Conservation (phyloP, 2,888 invertebrate genomes). For the Leptopilina myrica region DNA sequence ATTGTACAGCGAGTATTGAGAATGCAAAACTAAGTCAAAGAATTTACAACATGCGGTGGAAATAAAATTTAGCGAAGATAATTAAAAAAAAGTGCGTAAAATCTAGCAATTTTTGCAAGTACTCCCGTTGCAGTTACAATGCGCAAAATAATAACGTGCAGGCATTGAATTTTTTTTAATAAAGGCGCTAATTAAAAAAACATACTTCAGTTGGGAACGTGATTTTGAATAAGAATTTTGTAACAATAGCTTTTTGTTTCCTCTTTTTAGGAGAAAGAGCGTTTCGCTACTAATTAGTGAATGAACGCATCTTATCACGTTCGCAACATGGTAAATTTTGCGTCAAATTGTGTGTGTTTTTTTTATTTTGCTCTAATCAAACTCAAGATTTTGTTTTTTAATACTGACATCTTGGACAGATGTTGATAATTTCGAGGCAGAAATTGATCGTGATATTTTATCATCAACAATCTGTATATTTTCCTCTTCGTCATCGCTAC, state of each 20-base stretch:
- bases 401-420: constrained; percentile 75
- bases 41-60: constrained; percentile 14
- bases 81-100: background rate
- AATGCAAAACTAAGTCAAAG: too few species aligned
- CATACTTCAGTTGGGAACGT: background rate
- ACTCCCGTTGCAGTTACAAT: background rate
- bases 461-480: constrained; percentile 73
- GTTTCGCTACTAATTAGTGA: constrained; percentile 18
- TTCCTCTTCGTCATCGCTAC: constrained; percentile 87
- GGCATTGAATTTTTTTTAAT: background rate
- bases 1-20: background rate
- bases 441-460: constrained; percentile 72
- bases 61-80: constrained; percentile 30
- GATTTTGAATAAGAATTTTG: constrained; percentile 27
- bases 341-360: constrained; percentile 21
- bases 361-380: constrained; percentile 19
- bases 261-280: background rate
- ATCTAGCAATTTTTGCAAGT: constrained; percentile 13
- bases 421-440: constrained; percentile 70
- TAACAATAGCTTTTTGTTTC: background rate
- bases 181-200: constrained; percentile 22
- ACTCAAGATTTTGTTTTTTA: constrained; percentile 45
- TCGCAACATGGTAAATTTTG: constrained; percentile 4
- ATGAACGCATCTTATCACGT: constrained; percentile 29
- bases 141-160: constrained; percentile 19